phyloP scores from a whole-genome alignment of 2,797 vertebrate species.

The Streptopelia turtur region DNA sequence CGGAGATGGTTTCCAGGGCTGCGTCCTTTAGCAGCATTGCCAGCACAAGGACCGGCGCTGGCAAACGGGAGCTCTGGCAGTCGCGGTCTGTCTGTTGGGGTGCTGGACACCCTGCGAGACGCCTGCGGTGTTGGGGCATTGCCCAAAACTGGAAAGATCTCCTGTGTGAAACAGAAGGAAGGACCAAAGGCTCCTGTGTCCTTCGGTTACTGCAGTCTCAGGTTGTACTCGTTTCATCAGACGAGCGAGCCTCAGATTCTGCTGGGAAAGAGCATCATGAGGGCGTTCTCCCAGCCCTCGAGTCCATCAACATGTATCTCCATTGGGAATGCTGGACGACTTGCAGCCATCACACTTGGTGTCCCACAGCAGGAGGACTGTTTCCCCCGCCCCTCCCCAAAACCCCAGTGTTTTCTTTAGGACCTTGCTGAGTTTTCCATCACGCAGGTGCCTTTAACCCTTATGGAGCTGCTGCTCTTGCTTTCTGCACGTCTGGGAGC shows the following conservation, averaged over 20 bases:
- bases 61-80: neutral
- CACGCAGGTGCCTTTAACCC: neutral
- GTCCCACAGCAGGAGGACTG: neutral
- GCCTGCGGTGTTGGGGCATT: rapidly evolving
- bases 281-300: neutral
- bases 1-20: neutral
- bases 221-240: neutral
- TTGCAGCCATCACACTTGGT: neutral
- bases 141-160: neutral
- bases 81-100: rapidly evolving
- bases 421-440: neutral
- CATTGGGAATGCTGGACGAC: neutral
- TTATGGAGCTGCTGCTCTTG: rapidly evolving
- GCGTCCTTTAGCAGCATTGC: neutral
- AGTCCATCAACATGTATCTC: neutral
- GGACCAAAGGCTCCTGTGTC: neutral
- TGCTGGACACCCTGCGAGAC: neutral
- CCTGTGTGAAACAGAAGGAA: neutral
- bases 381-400: neutral
- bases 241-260: neutral
- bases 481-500: neutral
- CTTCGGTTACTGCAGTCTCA: neutral
- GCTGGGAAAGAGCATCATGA: neutral
- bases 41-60: neutral
- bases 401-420: neutral